Conservation (phyloP, 2,888 invertebrate genomes). For the Itoplectis maculator region DNA sequence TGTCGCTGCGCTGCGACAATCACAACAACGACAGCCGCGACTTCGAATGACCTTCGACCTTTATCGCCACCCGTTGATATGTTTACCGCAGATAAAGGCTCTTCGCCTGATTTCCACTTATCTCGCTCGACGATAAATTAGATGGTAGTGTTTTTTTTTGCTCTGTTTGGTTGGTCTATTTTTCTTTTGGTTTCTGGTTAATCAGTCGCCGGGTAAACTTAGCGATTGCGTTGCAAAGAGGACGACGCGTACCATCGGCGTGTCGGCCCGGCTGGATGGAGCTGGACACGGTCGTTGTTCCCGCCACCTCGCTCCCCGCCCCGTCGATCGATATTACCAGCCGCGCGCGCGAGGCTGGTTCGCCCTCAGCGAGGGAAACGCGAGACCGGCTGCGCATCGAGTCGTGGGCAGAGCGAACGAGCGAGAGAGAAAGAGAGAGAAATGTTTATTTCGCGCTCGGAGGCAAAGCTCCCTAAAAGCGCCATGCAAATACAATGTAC, state of each 20-base stretch:
- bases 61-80: background rate
- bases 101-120: no score
- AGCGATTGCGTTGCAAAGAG: background rate
- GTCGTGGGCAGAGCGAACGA: background rate
- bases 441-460: no score
- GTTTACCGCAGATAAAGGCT: background rate
- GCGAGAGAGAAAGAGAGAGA: background rate
- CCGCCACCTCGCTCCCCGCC: constrained; percentile 47
- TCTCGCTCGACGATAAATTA: no score
- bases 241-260: background rate
- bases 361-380: background rate
- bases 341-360: background rate
- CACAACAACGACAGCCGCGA: background rate
- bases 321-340: constrained; percentile 46
- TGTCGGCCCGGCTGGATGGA: constrained; percentile 35
- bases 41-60: background rate
- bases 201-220: background rate
- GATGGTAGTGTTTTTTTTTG: background rate
- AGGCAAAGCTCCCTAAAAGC: no score
- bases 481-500: no score
- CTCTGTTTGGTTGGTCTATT: background rate
- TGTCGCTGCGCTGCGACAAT: no score
- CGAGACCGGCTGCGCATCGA: background rate
- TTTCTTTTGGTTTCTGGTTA: no score
- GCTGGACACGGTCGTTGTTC: constrained; percentile 27